Conservation (phyloP, 2,113 vertebrate genomes). For the Peromyscus leucopus region DNA sequence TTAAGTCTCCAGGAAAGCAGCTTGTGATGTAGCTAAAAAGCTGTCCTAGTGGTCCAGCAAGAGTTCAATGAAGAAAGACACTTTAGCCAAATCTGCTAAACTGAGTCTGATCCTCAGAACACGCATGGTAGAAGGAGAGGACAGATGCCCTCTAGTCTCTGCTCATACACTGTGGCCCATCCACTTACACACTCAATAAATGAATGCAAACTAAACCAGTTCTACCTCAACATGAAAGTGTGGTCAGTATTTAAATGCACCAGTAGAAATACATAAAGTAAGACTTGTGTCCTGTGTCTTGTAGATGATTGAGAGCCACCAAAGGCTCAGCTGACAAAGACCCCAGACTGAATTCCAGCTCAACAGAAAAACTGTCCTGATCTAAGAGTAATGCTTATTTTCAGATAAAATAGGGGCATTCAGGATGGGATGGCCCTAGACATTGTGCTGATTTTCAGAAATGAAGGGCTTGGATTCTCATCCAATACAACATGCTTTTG, state of each 20-base stretch:
- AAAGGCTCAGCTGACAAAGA: background rate
- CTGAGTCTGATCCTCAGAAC: background rate
- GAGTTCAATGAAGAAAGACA: background rate
- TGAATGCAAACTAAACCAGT: background rate
- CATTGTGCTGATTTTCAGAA: background rate
- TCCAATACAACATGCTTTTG: background rate
- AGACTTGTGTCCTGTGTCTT: background rate
- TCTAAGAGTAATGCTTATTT: background rate
- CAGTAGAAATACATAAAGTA: background rate
- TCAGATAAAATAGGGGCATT: background rate
- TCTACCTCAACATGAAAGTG: background rate
- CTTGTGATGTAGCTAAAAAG: conserved; percentile 3
- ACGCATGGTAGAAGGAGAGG: background rate
- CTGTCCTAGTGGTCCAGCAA: too few relatives aligned
- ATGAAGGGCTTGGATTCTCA: background rate
- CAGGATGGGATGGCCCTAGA: background rate
- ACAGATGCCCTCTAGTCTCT: background rate
- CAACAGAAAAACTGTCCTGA: background rate
- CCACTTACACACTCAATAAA: background rate
- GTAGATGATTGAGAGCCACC: background rate
- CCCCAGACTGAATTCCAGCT: background rate
- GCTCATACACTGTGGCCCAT: background rate
- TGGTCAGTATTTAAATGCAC: background rate
- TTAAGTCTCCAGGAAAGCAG: background rate
- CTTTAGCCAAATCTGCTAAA: background rate